Evolutionary conservation across 2,113 vertebrate genomes (phyloP).

Genomic region (Noturus placidus): DNA sequence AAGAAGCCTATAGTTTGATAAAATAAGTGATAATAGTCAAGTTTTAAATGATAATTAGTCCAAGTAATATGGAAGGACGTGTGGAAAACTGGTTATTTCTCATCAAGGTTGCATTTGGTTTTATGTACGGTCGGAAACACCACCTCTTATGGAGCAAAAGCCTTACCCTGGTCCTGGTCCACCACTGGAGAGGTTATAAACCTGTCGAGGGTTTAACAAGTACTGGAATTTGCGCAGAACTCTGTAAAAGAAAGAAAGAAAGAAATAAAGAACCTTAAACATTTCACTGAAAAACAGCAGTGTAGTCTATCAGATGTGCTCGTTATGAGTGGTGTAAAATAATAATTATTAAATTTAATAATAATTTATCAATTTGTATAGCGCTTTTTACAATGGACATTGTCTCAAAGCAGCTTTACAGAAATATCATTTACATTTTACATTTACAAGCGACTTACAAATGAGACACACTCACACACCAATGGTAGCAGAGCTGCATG

Average conservation of each 20-base stretch:
- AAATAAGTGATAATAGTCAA: background rate
- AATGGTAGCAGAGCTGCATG: no score
- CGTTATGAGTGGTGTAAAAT: background rate
- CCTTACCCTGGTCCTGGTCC: constrained; percentile 81
- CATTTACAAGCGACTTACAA: no score
- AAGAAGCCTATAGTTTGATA: background rate
- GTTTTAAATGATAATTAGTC: background rate
- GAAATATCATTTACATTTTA: no score
- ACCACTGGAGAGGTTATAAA: constrained; percentile 84
- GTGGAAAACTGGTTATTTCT: background rate
- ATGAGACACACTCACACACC: no score
- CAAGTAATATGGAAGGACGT: background rate
- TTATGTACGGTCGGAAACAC: no score
- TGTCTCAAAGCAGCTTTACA: no score
- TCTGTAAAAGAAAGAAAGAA: constrained; percentile 63
- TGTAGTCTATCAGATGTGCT: background rate
- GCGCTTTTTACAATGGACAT: no score
- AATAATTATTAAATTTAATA: no score
- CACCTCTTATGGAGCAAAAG: background rate
- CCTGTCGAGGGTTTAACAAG: constrained; percentile 88
- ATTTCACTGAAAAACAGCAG: background rate
- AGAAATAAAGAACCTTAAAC: background rate
- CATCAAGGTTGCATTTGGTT: background rate
- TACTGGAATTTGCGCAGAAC: constrained; percentile 89
- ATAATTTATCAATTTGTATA: no score